These are phyloP conservation scores for Phoxinus phoxinus DNA, from an alignment of 2,113 vertebrate genomes.

Conservation along the genomic window DNA sequence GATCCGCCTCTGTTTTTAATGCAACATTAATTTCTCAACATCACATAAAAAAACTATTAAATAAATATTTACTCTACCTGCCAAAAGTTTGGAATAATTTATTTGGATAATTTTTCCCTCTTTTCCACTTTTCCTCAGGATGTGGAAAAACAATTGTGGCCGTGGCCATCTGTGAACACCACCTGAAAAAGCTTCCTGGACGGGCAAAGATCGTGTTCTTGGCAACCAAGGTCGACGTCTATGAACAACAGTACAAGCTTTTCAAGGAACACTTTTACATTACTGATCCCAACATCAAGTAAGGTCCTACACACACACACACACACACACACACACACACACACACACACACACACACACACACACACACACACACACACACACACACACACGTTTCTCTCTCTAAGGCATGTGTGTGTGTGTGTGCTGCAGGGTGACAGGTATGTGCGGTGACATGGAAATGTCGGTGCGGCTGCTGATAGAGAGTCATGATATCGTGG, in stretches of 20 bases:
- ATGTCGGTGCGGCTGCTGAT: slow-evolving; percentile 63
- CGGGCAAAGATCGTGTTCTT: slow-evolving; percentile 78
- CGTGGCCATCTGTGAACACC: slow-evolving; percentile 78
- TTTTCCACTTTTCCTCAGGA: slow-evolving; percentile 62
- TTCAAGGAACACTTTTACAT: slow-evolving; percentile 74
- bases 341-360: neutral
- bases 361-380: neutral
- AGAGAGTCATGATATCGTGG: slow-evolving; percentile 73
- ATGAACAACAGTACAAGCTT: slow-evolving; percentile 77
- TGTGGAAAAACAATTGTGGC: slow-evolving; percentile 83
- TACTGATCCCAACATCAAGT: slow-evolving; percentile 53
- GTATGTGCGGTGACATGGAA: slow-evolving; percentile 76
- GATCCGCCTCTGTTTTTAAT: too few relatives aligned
- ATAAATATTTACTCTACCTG: too few relatives aligned
- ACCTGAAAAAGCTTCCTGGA: slow-evolving; percentile 67
- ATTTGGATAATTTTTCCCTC: too few relatives aligned
- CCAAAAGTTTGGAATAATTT: too few relatives aligned
- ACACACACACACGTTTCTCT: neutral
- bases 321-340: slow-evolving; percentile 29
- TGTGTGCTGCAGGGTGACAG: slow-evolving; percentile 70
- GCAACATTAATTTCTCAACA: too few relatives aligned
- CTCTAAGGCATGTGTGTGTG: neutral
- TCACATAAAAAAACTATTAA: too few relatives aligned
- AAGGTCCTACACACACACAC: slow-evolving; percentile 31
- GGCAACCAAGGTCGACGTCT: slow-evolving; percentile 79